Evolutionary conservation across 2,113 vertebrate genomes (phyloP).

Genomic region (Galeopterus variegatus): DNA sequence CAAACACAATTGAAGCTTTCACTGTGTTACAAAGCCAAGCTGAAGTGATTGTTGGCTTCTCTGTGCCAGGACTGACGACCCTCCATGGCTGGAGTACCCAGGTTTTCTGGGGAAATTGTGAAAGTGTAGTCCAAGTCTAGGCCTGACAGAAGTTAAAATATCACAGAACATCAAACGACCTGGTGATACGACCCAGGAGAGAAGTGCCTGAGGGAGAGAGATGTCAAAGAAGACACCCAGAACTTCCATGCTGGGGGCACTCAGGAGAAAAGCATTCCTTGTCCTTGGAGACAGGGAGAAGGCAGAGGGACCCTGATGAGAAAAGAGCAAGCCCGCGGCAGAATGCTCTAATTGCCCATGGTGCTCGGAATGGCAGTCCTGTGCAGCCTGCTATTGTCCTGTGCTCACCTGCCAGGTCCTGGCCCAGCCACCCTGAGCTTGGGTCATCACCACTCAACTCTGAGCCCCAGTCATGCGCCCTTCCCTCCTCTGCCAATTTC

Average conservation of each 20-base stretch:
- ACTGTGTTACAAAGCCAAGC: constrained; percentile 1
- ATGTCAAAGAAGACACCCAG: constrained; percentile 28
- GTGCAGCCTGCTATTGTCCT: neutral
- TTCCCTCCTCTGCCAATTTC: neutral
- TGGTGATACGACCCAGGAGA: neutral
- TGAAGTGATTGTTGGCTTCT: constrained; percentile 21
- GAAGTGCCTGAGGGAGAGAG: neutral
- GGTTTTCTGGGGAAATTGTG: neutral
- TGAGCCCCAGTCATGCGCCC: neutral
- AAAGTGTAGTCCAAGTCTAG: neutral
- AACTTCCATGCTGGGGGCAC: neutral
- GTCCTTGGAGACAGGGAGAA: neutral
- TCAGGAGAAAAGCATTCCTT: constrained; percentile 19
- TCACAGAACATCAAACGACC: neutral
- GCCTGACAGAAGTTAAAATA: constrained; percentile 54
- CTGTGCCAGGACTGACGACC: neutral
- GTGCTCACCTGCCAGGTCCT: neutral
- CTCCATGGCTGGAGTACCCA: neutral
- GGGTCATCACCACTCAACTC: neutral
- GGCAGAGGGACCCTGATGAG: neutral
- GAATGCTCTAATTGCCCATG: neutral
- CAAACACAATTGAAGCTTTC: constrained; percentile 38
- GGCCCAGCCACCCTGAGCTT: neutral
- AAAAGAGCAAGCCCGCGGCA: neutral
- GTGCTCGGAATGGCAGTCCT: neutral